A percentile compares a stretch with the other conserved stretches of the same genome.
These are phyloP conservation scores for Siniperca obscura DNA, from an alignment of 2,797 vertebrate species.

Conservation along the genomic window DNA sequence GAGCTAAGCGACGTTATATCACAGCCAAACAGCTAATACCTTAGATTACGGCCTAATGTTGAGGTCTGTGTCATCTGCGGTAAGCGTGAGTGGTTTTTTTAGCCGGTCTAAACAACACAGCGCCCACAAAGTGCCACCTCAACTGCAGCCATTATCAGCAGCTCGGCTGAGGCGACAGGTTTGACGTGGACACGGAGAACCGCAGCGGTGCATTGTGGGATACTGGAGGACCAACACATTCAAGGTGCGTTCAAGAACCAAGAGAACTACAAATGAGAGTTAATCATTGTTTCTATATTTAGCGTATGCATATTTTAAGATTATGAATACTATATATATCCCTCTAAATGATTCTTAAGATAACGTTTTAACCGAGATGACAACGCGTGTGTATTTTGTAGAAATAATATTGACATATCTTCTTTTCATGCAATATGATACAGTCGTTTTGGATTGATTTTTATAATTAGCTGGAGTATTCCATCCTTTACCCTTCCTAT, in stretches of 20 bases:
- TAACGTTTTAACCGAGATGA: no score
- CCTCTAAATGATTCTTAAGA: background rate
- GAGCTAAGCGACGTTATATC: slow-evolving; percentile 18
- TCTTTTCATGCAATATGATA: no score
- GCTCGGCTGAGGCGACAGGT: slow-evolving; percentile 59
- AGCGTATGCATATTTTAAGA: background rate
- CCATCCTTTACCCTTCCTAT: no score
- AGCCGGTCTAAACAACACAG: slow-evolving; percentile 21
- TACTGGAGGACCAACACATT: slow-evolving; percentile 79
- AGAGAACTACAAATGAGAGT: background rate
- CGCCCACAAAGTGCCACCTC: slow-evolving; percentile 82
- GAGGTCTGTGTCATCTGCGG: background rate
- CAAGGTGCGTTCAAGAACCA: slow-evolving; percentile 53
- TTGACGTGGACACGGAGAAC: slow-evolving; percentile 83
- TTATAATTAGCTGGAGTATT: no score
- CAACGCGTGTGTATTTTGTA: no score
- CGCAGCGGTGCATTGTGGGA: slow-evolving; percentile 83
- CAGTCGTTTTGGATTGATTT: no score
- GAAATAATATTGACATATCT: no score
- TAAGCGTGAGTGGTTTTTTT: background rate
- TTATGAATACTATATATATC: background rate
- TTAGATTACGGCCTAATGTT: accelerated
- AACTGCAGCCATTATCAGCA: slow-evolving; percentile 80
- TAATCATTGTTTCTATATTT: no score
- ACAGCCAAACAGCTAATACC: background rate